Conservation (phyloP, 2,888 invertebrate species). For the Ptychoptera albimana region DNA sequence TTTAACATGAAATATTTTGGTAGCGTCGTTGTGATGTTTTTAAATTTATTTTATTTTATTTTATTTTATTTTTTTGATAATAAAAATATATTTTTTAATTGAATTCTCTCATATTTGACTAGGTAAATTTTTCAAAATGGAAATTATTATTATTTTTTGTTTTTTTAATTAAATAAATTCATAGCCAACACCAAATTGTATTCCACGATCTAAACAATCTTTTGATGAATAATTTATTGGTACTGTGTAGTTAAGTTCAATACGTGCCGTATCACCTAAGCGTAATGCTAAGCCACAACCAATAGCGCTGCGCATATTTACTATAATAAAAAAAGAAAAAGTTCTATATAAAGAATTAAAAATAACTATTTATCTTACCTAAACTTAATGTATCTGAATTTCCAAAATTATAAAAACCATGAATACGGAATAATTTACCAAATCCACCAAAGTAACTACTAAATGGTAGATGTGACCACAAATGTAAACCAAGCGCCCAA, state of each 20-base stretch:
- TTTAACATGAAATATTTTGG: no score
- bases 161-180: constrained; percentile 46
- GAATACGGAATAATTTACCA: constrained; percentile 72
- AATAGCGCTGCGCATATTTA: constrained; percentile 50
- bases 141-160: no score
- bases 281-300: constrained; percentile 76
- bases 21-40: no score
- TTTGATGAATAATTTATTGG: constrained; percentile 49
- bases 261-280: constrained; percentile 68
- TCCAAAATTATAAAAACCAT: constrained; percentile 80
- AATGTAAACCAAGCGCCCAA: constrained; percentile 75
- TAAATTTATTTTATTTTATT: no score
- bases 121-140: no score
- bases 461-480: constrained; percentile 85
- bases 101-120: no score
- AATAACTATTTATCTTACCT: constrained; percentile 14
- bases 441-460: constrained; percentile 60
- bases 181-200: constrained; percentile 74
- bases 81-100: no score
- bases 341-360: constrained; percentile 1
- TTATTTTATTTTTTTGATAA: no score
- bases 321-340: constrained; percentile 27
- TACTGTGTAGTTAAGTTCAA: constrained; percentile 89
- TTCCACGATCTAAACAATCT: constrained; percentile 50
- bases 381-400: constrained; percentile 43